These are phyloP conservation scores for Enteromius fasciolatus DNA, from an alignment of 2,797 vertebrate species.

Conservation along the genomic window DNA sequence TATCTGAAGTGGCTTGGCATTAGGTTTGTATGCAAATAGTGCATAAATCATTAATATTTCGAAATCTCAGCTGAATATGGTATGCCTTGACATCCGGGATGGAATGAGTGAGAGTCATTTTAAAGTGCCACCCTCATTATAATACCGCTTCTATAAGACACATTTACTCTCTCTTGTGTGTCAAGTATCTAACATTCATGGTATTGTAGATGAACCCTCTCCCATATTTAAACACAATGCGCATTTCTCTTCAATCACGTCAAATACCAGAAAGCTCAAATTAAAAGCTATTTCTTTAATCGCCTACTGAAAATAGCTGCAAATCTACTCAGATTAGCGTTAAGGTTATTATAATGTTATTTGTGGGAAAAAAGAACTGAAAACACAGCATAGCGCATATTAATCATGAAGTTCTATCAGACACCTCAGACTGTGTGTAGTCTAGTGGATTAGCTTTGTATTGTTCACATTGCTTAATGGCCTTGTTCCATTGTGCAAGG, in stretches of 20 bases:
- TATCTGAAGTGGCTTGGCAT: conserved; percentile 82
- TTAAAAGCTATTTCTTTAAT: not conserved
- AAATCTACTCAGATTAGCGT: not conserved
- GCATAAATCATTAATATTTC: conserved; percentile 83
- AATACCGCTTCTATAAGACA: conserved; percentile 66
- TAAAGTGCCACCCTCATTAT: conserved; percentile 71
- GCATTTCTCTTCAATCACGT: not conserved
- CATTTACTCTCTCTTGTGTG: conserved; percentile 27
- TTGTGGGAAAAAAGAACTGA: not conserved
- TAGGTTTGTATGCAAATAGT: conserved; percentile 83
- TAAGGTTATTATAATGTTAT: not conserved
- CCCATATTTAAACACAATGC: not conserved
- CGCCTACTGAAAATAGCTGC: not conserved
- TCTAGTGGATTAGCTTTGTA: conserved; percentile 62
- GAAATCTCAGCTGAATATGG: conserved; percentile 46
- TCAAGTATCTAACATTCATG: conserved; percentile 5
- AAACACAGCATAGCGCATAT: conserved; percentile 30
- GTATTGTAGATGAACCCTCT: not conserved
- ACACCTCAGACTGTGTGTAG: conserved; percentile 59
- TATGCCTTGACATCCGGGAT: conserved; percentile 24
- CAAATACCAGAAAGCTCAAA: not conserved
- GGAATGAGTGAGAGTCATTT: conserved; percentile 40
- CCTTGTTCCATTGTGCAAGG: conserved; percentile 67
- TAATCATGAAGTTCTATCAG: conserved; percentile 48
- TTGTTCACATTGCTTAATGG: conserved; percentile 75